Conservation (phyloP, 1,140 invertebrate species). For the Rhizoglyphus robini region DNA sequence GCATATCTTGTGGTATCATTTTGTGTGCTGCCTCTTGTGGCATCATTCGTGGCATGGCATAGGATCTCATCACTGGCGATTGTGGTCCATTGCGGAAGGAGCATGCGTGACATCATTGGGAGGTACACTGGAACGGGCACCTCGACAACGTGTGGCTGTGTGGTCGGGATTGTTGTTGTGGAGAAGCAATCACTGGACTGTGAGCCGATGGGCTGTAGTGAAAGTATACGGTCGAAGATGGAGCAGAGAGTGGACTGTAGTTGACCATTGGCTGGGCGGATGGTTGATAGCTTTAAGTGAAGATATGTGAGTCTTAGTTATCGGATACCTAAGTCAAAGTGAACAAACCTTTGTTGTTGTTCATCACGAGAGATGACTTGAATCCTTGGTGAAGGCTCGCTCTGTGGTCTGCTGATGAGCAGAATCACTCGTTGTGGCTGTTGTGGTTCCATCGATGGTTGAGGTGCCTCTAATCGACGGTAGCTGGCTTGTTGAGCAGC, state of each 20-base stretch:
- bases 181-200: background rate
- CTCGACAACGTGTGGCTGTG: constrained; percentile 1
- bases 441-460: background rate
- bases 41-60: background rate
- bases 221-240: background rate
- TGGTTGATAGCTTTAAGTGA: background rate
- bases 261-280: background rate
- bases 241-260: background rate
- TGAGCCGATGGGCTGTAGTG: background rate
- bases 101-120: background rate
- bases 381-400: background rate
- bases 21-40: too few relatives aligned
- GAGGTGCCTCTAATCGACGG: background rate
- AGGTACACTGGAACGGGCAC: constrained; percentile 5
- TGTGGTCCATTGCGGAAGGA: background rate
- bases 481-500: too few relatives aligned
- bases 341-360: background rate
- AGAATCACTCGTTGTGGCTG: too few relatives aligned
- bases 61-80: background rate
- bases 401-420: too few relatives aligned
- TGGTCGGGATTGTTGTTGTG: background rate
- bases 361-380: background rate
- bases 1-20: too few relatives aligned
- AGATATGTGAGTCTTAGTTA: background rate
- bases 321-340: background rate